Conservation (phyloP, 2,888 invertebrate species). For the Scaptomyza polygonia region DNA sequence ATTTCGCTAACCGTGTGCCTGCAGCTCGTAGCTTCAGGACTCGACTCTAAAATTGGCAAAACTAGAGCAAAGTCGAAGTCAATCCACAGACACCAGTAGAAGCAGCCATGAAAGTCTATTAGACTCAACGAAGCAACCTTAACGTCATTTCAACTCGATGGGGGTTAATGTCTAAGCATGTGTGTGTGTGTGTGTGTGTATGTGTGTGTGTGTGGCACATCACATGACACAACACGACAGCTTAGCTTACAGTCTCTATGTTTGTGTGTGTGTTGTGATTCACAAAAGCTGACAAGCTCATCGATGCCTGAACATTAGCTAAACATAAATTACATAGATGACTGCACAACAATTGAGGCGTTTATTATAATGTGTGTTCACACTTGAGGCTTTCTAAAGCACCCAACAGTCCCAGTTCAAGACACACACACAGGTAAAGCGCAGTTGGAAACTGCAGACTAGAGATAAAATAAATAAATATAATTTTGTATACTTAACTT, state of each 20-base stretch:
- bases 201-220: slow-evolving; percentile 33
- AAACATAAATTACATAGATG: slow-evolving; percentile 82
- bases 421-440: slow-evolving; percentile 14
- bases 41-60: slow-evolving; percentile 41
- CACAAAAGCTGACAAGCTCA: slow-evolving; percentile 80
- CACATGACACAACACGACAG: slow-evolving; percentile 30
- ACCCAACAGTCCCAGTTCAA: slow-evolving; percentile 14
- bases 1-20: slow-evolving; percentile 57
- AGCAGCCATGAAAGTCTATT: slow-evolving; percentile 76
- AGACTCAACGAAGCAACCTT: slow-evolving; percentile 80
- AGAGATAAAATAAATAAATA: slow-evolving; percentile 20
- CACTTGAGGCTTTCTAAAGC: slow-evolving; percentile 72
- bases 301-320: slow-evolving; percentile 83
- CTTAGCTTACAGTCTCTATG: slow-evolving; percentile 19
- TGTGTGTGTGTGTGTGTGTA: slow-evolving; percentile 31
- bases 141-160: slow-evolving; percentile 70
- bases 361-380: slow-evolving; percentile 82
- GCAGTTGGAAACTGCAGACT: slow-evolving; percentile 9
- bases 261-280: slow-evolving; percentile 66
- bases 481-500: slow-evolving; percentile 12
- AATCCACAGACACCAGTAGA: slow-evolving; percentile 37
- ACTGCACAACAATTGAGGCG: slow-evolving; percentile 81
- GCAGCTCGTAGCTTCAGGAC: slow-evolving; percentile 48
- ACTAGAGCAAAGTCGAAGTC: slow-evolving; percentile 74
- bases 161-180: slow-evolving; percentile 57